These are phyloP conservation scores for Dicrostonyx torquatus DNA, from an alignment of 2,797 vertebrate species.

Conservation along the genomic window DNA sequence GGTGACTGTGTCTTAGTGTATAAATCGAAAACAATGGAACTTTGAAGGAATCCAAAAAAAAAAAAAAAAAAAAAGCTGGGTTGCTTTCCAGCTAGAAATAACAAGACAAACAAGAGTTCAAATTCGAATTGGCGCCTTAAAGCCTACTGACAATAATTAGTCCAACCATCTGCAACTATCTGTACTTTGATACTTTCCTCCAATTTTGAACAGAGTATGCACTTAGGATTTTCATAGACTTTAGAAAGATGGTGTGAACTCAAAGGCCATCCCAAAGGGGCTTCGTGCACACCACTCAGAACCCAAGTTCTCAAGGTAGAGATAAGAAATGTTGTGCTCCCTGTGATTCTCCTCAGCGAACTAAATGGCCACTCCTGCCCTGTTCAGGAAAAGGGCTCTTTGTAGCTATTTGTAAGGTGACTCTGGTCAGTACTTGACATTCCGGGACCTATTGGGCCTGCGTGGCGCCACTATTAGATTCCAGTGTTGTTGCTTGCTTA, in stretches of 20 bases:
- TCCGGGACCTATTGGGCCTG: background rate
- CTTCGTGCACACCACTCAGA: background rate
- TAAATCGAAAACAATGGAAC: background rate
- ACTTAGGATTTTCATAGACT: background rate
- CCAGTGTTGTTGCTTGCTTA: background rate
- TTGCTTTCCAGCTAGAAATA: background rate
- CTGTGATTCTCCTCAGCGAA: background rate
- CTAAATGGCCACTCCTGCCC: background rate
- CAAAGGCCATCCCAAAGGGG: constrained; percentile 4
- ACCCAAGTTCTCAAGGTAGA: background rate
- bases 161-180: background rate
- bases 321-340: background rate
- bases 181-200: background rate
- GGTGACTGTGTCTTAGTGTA: constrained; percentile 17
- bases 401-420: background rate
- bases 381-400: background rate
- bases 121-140: constrained; percentile 39
- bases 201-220: constrained; percentile 4
- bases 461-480: background rate
- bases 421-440: background rate
- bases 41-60: background rate
- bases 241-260: constrained; percentile 2
- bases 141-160: constrained; percentile 38
- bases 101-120: constrained; percentile 21
- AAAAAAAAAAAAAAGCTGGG: background rate